phyloP scores from a whole-genome alignment of 2,113 vertebrate genomes.

The Coptodon rendalli region DNA sequence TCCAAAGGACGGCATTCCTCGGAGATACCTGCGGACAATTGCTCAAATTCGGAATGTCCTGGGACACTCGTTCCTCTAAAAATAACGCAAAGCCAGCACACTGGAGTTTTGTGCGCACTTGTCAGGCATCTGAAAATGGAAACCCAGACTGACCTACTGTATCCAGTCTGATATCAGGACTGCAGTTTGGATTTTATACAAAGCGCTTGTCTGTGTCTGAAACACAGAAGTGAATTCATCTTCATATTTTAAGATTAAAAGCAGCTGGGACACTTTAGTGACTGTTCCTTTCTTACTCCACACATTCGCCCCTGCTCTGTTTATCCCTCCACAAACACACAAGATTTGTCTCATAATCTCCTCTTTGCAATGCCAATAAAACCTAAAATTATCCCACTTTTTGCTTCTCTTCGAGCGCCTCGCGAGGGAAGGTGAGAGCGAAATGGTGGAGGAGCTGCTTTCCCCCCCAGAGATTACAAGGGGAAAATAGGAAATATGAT shows the following conservation, averaged over 20 bases:
- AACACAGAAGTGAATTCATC: neutral
- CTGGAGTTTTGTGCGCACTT: neutral
- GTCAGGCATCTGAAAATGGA: neutral
- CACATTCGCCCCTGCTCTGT: rapidly evolving
- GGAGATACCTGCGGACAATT: neutral
- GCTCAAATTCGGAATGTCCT: neutral
- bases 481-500: neutral
- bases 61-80: neutral
- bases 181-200: neutral
- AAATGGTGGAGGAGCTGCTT: neutral
- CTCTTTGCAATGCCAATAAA: neutral
- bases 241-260: neutral
- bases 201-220: neutral
- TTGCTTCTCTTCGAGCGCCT: rapidly evolving
- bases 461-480: neutral
- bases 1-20: neutral
- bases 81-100: neutral
- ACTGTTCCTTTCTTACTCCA: neutral
- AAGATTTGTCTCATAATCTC: neutral
- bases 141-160: neutral
- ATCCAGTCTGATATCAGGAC: neutral
- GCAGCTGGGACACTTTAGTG: neutral
- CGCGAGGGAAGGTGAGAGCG: rapidly evolving
- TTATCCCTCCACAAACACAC: neutral
- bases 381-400: neutral